Conservation (phyloP, 2,888 invertebrate species). For the Rhimphoctona megacephalus region DNA sequence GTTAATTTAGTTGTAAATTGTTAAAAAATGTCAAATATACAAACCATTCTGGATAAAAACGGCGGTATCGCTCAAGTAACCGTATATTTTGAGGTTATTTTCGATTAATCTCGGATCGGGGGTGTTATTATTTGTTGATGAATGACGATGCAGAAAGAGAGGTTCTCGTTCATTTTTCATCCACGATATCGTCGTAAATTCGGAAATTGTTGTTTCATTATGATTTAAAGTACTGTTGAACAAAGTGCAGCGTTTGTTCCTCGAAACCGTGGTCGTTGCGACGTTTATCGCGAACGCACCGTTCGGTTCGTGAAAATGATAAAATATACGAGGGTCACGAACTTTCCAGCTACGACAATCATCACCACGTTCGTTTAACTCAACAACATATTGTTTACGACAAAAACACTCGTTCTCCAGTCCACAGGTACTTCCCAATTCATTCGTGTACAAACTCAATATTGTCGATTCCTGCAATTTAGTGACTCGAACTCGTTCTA, state of each 20-base stretch:
- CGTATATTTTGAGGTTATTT: conserved; percentile 64
- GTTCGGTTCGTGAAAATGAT: conserved; percentile 72
- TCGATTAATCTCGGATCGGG: conserved; percentile 39
- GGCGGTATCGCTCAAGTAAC: conserved; percentile 75
- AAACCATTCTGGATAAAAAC: conserved; percentile 72
- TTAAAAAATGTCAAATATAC: neutral
- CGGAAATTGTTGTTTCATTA: conserved; percentile 37
- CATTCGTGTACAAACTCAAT: conserved; percentile 73
- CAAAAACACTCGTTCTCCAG: conserved; percentile 75
- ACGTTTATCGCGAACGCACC: conserved; percentile 73
- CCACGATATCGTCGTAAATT: conserved; percentile 75
- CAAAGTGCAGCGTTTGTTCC: conserved; percentile 69
- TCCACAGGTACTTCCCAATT: conserved; percentile 73
- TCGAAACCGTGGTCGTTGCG: conserved; percentile 72
- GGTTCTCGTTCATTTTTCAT: conserved; percentile 35
- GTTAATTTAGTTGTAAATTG: neutral
- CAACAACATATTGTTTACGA: conserved; percentile 71
- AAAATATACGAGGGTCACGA: conserved; percentile 63
- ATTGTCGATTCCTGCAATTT: conserved; percentile 66
- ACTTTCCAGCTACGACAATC: conserved; percentile 59
- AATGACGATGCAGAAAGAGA: neutral
- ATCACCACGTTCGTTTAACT: conserved; percentile 62
- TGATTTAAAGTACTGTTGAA: conserved; percentile 11
- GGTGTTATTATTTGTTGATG: neutral
- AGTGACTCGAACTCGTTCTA: conserved; percentile 69